phyloP scores from a whole-genome alignment of 2,113 vertebrate genomes.

The Anguilla rostrata region DNA sequence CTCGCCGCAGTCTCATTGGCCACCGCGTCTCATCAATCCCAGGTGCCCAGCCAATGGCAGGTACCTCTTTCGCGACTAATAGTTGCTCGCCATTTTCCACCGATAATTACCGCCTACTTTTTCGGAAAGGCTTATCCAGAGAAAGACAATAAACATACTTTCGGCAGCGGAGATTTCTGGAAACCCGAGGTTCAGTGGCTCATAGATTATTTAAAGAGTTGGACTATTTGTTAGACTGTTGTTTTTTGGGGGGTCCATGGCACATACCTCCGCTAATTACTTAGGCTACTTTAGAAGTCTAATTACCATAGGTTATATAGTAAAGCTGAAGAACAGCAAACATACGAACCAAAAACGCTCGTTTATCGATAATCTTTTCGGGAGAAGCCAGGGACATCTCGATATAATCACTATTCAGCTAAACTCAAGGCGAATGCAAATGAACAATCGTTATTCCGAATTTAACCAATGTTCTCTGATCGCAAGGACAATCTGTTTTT shows the following conservation, averaged over 20 bases:
- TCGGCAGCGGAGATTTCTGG: not conserved
- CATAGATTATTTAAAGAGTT: not conserved
- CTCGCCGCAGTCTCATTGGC: constrained; percentile 77
- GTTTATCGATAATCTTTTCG: not conserved
- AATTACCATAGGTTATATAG: not conserved
- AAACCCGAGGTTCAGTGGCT: constrained; percentile 3
- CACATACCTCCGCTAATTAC: not conserved
- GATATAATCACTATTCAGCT: not conserved
- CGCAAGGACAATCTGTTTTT: not conserved
- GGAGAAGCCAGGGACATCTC: not conserved
- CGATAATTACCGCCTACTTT: constrained; percentile 77
- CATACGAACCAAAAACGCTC: not conserved
- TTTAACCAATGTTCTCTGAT: not conserved
- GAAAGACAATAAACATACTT: not conserved
- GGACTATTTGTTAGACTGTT: not conserved
- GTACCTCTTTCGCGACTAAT: constrained; percentile 70
- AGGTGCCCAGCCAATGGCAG: constrained; percentile 70
- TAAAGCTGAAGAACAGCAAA: not conserved
- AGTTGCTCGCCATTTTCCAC: constrained; percentile 70
- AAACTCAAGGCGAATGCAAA: not conserved
- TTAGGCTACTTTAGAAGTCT: not conserved
- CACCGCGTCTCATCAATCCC: constrained; percentile 77
- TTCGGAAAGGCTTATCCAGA: constrained; percentile 55
- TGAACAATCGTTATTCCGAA: not conserved
- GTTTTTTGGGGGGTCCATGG: too few species aligned